Base-by-base conservation (phyloP, 1,140 invertebrate genomes). In the Nasonia giraulti region DNA sequence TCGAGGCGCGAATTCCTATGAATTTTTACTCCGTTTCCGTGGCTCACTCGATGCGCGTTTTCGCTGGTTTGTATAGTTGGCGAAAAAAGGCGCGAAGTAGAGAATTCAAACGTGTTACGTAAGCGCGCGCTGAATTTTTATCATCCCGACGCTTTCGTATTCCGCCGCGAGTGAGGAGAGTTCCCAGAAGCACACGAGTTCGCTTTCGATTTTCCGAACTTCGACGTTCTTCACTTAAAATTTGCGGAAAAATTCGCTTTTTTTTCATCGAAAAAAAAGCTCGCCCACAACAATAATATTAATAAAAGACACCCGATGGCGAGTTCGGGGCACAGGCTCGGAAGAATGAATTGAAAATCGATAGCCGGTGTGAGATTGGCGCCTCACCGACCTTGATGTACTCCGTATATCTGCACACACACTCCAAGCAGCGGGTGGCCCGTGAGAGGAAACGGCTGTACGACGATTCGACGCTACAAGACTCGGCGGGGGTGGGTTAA, bases 271-370 rank as follows among this genome's bases (percentile, higher is more conserved):
- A 37, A 37, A 37, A 33, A 0, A 37, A 37, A 11, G 40, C 40
- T 7, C 40, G 8, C 7, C 40, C 40, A 44, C 8, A 47, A 76
- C 31, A 76, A 47, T 11, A 76, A 20, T 37, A 33, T 33, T 33
- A n/a, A 74, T 47, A 78, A 78, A 33, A 78, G 76, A 14, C 14
- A 55, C 11, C 12, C 5, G 12, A 17, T 55, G n/a, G 17, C 6
- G 20, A 62, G 55, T 62, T n/a, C 17, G 1, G 17, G 17, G 55
- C 55, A 62, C 75, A 23, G 11, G 40, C n/a, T 5, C 74, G 17
- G 31, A 79, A 79, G 50, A 50, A 79, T 66, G 55, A 79, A 79
- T 79, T 66, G 55, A 62, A 79, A 79, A 79, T 79, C 77, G 77
- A 79, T 79, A 79, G 27, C 27, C 23, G 20, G 27, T 17, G 68